These are phyloP conservation scores for Hippocampus kuda DNA, from an alignment of 2,797 vertebrate genomes.

Conservation along the genomic window DNA sequence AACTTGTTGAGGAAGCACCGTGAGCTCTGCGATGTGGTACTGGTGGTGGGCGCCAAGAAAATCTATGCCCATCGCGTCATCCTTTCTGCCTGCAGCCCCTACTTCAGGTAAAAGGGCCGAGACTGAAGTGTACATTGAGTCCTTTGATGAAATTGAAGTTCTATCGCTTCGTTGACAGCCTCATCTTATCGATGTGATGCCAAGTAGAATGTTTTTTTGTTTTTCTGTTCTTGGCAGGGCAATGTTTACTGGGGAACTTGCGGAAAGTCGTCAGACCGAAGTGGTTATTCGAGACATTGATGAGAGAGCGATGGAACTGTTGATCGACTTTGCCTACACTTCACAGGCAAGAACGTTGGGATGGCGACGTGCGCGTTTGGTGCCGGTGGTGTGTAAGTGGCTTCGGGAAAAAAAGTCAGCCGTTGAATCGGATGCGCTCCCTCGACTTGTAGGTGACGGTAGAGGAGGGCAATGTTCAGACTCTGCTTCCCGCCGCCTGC, in stretches of 20 bases:
- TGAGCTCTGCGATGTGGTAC: slow-evolving; percentile 93
- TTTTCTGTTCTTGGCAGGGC: slow-evolving; percentile 60
- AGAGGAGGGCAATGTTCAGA: slow-evolving; percentile 98
- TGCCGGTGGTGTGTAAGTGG: not conserved
- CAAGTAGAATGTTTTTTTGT: not conserved
- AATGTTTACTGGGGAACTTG: slow-evolving; percentile 97
- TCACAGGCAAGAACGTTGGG: slow-evolving; percentile 75
- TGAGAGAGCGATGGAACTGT: slow-evolving; percentile 95
- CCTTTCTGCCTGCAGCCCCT: slow-evolving; percentile 93
- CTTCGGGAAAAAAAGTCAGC: not conserved
- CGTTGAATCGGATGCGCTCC: not conserved
- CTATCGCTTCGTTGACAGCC: not conserved
- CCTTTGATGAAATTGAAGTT: not conserved
- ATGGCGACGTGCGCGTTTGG: no score
- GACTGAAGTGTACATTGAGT: not conserved
- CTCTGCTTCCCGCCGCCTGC: slow-evolving; percentile 90
- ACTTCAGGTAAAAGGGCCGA: slow-evolving; percentile 68
- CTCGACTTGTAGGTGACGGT: slow-evolving; percentile 77
- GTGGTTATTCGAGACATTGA: slow-evolving; percentile 98
- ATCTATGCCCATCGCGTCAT: slow-evolving; percentile 97
- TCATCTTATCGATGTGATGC: not conserved
- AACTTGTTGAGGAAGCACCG: slow-evolving; percentile 94
- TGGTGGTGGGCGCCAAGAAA: slow-evolving; percentile 96
- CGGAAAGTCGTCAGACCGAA: slow-evolving; percentile 93
- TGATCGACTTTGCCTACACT: slow-evolving; percentile 98